Base-by-base conservation (phyloP, 1,140 invertebrate genomes). In the Drosophila takahashii region DNA sequence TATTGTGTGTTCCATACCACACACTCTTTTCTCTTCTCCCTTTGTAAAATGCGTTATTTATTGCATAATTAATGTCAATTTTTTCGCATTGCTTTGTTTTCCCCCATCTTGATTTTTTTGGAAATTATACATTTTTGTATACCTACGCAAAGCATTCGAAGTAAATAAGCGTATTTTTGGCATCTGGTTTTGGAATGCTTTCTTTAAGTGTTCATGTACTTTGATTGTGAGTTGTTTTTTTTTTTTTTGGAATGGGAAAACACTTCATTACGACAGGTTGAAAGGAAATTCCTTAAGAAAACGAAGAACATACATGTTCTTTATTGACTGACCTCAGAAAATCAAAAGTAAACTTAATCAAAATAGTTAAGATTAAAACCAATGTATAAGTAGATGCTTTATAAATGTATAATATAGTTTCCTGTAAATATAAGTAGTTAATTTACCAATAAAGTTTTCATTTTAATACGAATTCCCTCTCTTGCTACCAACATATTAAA, bases 41-140 rank as follows among this genome's bases (percentile, higher is more conserved):
- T 57, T 37, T 60, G 74, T 57, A 78, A 70, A 86, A 75, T 44
- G 26, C 56, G 51, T 52, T 78, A 86, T 86, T 87, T 87, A 79
- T 83, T 81, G 79, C 84, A 87, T 87, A 79, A 86, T 86, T 87
- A 86, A 83, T 87, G 83, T 65, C 58, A 65, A 57, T 65, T 56
- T 73, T 64, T 64, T 57, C 22, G 22, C 34, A 41, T 22, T 66
- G 27, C 27, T 66, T 75, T 58, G 61, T 66, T 56, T 67, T 57
- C 9, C 16, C 22, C 36, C 58, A 56, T 56, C 22, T 57, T 71
- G 52, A 64, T 76, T 67, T 73, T 61, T 60, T 67, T 48, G 50
- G 15, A 61, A 60, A 66, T 80, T 47, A 56, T 18, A 50, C 27
- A 74, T 41, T 58, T 42, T 42, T 45, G 53, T 44, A 53, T 58